phyloP scores from a whole-genome alignment of 2,113 vertebrate species.

The Ageneiosus marmoratus region DNA sequence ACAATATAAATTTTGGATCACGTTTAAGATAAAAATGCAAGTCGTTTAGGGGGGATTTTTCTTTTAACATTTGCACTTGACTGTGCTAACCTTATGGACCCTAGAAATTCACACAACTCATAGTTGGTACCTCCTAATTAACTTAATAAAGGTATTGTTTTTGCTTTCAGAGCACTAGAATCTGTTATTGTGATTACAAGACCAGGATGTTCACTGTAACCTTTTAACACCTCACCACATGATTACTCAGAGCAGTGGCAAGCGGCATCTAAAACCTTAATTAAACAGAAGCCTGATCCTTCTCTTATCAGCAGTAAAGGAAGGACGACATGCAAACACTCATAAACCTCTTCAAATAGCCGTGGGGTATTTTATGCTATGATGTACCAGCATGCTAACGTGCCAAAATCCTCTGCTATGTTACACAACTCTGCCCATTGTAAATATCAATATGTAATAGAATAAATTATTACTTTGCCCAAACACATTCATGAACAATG shows the following conservation, averaged over 20 bases:
- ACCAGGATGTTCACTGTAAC: background rate
- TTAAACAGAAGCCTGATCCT: slow-evolving; percentile 1
- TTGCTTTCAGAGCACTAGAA: background rate
- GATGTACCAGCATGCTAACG: background rate
- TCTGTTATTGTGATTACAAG: no score
- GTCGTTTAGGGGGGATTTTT: background rate
- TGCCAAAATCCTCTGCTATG: background rate
- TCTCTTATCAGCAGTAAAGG: background rate
- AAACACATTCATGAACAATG: background rate
- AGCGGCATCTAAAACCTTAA: background rate
- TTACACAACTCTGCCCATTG: background rate
- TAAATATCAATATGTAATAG: slow-evolving; percentile 21
- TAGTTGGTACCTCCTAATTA: background rate
- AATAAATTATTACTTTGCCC: no score
- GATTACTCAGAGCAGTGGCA: background rate
- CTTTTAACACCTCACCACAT: background rate
- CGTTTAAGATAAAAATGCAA: background rate
- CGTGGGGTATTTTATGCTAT: background rate
- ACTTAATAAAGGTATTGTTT: background rate
- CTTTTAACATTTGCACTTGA: background rate
- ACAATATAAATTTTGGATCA: background rate
- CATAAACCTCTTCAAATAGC: slow-evolving; percentile 3
- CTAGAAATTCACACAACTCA: background rate
- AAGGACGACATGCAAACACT: background rate
- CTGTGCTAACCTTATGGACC: background rate